phyloP scores from a whole-genome alignment of 1,140 invertebrate species.

The Tribolium madens region DNA sequence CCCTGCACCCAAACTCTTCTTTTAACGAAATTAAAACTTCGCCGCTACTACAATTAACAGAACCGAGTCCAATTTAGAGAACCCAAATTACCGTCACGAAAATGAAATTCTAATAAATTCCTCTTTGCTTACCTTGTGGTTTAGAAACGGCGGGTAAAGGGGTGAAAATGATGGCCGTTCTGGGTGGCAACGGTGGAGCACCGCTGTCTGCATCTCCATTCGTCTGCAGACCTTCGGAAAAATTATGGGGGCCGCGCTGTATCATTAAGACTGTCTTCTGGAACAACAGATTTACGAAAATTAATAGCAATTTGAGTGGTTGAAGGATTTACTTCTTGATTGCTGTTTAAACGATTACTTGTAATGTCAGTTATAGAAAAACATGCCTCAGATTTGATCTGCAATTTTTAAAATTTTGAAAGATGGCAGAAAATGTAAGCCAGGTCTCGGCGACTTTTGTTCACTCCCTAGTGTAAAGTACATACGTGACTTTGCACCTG shows the following conservation, averaged over 20 bases:
- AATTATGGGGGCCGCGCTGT: slow-evolving; percentile 25
- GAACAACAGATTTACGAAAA: slow-evolving; percentile 39
- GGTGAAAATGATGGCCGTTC: slow-evolving; percentile 57
- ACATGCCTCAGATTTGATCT: no score
- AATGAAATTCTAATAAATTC: slow-evolving; percentile 27
- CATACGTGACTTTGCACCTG: no score
- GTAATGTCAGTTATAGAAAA: no score
- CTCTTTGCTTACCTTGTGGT: slow-evolving; percentile 49
- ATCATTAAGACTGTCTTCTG: slow-evolving; percentile 65
- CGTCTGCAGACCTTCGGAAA: slow-evolving; percentile 18
- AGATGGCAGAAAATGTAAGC: no score
- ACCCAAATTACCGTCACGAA: slow-evolving; percentile 16
- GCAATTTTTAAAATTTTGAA: no score
- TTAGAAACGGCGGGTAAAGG: slow-evolving; percentile 44
- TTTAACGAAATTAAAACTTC: slow-evolving; percentile 21
- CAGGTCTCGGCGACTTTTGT: no score
- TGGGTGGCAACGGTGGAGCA: slow-evolving; percentile 58
- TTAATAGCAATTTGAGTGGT: neutral
- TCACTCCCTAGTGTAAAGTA: no score
- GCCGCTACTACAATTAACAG: slow-evolving; percentile 17
- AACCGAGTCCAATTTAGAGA: slow-evolving; percentile 2
- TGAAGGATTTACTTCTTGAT: neutral
- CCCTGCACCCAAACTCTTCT: neutral
- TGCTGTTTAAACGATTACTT: no score
- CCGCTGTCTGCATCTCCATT: slow-evolving; percentile 30